phyloP scores from a whole-genome alignment of 1,140 invertebrate species.

The Heterodera carotae region DNA sequence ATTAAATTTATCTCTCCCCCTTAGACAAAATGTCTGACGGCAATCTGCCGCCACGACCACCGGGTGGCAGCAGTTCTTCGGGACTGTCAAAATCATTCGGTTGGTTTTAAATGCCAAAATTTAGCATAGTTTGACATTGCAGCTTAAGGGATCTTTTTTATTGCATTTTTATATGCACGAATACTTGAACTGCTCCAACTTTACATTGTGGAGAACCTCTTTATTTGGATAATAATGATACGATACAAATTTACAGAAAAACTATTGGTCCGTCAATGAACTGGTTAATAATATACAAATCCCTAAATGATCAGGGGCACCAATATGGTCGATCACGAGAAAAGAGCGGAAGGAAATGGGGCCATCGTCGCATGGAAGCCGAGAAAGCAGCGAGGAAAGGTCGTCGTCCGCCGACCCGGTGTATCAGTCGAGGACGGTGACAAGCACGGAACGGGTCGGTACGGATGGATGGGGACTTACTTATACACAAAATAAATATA shows the following conservation, averaged over 20 bases:
- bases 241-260: too few relatives aligned
- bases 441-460: slow-evolving; percentile 41
- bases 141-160: too few relatives aligned
- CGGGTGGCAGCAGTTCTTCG: background rate
- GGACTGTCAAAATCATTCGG: background rate
- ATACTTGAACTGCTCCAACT: too few relatives aligned
- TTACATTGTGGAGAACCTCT: too few relatives aligned
- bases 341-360: slow-evolving; percentile 40
- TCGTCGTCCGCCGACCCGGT: slow-evolving; percentile 17
- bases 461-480: background rate
- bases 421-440: slow-evolving; percentile 43
- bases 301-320: background rate
- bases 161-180: too few relatives aligned
- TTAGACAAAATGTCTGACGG: slow-evolving; percentile 21
- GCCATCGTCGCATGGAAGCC: slow-evolving; percentile 13
- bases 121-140: too few relatives aligned
- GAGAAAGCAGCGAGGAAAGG: slow-evolving; percentile 20
- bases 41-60: slow-evolving; percentile 26
- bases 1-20: background rate
- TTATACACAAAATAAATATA: background rate
- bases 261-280: too few relatives aligned
- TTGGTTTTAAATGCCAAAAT: background rate
- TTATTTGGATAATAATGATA: too few relatives aligned
- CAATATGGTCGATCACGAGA: slow-evolving; percentile 39
- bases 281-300: too few relatives aligned